These are phyloP conservation scores for Pampusana beccarii DNA, from an alignment of 2,113 vertebrate genomes.

Conservation along the genomic window DNA sequence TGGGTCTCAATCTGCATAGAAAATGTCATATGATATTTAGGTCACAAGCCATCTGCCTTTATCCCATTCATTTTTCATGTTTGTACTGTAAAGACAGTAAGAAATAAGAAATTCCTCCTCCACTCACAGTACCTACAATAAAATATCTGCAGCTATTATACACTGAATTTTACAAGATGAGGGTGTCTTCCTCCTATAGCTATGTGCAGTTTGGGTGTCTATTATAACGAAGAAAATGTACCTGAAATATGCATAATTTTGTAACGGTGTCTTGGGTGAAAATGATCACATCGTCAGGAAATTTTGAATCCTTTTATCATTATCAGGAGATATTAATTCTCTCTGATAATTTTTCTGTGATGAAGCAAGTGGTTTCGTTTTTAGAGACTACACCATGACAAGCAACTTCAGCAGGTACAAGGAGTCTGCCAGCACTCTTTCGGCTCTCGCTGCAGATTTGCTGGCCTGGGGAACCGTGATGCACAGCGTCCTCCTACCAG, in stretches of 20 bases:
- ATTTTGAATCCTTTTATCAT: not conserved
- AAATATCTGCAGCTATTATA: not conserved
- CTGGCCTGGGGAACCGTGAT: not conserved
- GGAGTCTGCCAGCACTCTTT: not conserved
- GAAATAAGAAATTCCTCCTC: not conserved
- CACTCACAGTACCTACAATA: not conserved
- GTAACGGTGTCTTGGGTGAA: not conserved
- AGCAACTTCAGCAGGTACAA: not conserved
- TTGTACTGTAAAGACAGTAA: accelerated
- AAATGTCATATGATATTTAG: not conserved
- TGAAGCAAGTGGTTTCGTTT: not conserved
- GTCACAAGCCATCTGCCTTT: not conserved
- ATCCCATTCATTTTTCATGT: not conserved
- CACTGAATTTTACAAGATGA: not conserved
- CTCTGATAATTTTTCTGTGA: not conserved
- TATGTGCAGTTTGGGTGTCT: not conserved
- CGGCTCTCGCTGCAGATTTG: not conserved
- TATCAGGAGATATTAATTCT: not conserved
- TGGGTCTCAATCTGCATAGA: not conserved
- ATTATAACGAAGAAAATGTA: not conserved
- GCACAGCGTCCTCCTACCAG: not conserved
- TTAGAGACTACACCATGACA: not conserved
- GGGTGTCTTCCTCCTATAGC: not conserved
- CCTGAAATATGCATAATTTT: not conserved
- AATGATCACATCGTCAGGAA: not conserved